These are phyloP conservation scores for Trematomus loennbergii DNA, from an alignment of 2,113 vertebrate genomes.

Conservation along the genomic window DNA sequence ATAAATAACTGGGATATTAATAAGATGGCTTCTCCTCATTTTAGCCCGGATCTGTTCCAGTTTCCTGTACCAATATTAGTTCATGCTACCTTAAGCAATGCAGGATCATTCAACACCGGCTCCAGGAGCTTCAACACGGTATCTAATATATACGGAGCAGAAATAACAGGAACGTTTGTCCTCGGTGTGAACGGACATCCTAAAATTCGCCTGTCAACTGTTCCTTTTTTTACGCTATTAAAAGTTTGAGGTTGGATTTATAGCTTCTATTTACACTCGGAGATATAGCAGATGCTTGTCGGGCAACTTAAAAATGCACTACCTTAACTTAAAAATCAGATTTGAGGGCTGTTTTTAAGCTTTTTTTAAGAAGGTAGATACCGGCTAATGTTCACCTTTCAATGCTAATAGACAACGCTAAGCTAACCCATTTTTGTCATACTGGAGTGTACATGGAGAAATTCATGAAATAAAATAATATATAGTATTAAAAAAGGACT, in stretches of 20 bases:
- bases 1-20: neutral
- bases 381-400: neutral
- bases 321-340: too few relatives aligned
- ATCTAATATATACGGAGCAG: conserved; percentile 15
- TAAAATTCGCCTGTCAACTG: neutral
- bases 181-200: neutral
- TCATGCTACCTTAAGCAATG: neutral
- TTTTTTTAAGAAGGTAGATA: neutral
- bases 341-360: too few relatives aligned
- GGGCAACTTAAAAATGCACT: too few relatives aligned
- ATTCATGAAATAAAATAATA: too few relatives aligned
- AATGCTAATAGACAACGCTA: neutral
- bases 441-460: too few relatives aligned
- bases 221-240: too few relatives aligned
- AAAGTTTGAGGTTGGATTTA: too few relatives aligned
- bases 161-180: conserved; percentile 14
- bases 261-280: too few relatives aligned
- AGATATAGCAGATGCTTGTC: too few relatives aligned
- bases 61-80: neutral
- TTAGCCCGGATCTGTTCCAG: conserved; percentile 4
- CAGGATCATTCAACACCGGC: neutral
- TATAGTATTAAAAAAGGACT: too few relatives aligned
- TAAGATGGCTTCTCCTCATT: neutral
- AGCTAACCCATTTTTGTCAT: neutral
- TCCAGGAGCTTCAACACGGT: neutral